Evolutionary conservation across 1,140 invertebrate species (phyloP).

Genomic region (Drosophila repleta): DNA sequence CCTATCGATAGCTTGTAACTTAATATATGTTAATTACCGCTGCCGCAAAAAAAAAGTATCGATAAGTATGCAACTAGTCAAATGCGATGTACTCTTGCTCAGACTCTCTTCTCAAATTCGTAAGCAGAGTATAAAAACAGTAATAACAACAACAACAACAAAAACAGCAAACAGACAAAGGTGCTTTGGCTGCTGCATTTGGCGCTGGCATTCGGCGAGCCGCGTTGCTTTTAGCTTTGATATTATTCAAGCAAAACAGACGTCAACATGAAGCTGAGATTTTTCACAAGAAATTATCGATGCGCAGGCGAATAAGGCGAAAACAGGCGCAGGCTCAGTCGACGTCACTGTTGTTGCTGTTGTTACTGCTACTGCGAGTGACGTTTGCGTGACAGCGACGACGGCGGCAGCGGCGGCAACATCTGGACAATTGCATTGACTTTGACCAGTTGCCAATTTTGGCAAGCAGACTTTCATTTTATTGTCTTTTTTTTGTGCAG

Average conservation of each 20-base stretch:
- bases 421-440: constrained; percentile 60
- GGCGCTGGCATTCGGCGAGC: constrained; percentile 62
- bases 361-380: constrained; percentile 36
- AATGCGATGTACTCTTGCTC: no score
- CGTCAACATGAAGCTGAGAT: constrained; percentile 67
- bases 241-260: constrained; percentile 66
- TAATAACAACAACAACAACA: constrained; percentile 8
- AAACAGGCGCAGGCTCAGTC: constrained; percentile 17
- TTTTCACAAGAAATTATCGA: constrained; percentile 80
- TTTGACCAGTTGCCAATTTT: constrained; percentile 80
- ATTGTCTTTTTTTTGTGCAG: constrained; percentile 54
- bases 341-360: constrained; percentile 30
- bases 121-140: constrained; percentile 2
- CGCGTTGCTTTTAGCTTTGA: constrained; percentile 71
- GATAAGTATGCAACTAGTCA: neutral
- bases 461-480: constrained; percentile 77
- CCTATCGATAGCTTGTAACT: neutral
- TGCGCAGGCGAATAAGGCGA: constrained; percentile 51
- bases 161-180: neutral
- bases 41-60: neutral
- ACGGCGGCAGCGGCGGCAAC: constrained; percentile 33
- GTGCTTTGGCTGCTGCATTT: constrained; percentile 56
- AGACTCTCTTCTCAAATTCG: neutral
- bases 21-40: neutral
- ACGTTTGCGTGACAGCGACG: constrained; percentile 71